A percentile compares a stretch with the other conserved stretches of the same genome.
Conservation (phyloP, 2,888 invertebrate species). For the Drosophila helvetica region DNA sequence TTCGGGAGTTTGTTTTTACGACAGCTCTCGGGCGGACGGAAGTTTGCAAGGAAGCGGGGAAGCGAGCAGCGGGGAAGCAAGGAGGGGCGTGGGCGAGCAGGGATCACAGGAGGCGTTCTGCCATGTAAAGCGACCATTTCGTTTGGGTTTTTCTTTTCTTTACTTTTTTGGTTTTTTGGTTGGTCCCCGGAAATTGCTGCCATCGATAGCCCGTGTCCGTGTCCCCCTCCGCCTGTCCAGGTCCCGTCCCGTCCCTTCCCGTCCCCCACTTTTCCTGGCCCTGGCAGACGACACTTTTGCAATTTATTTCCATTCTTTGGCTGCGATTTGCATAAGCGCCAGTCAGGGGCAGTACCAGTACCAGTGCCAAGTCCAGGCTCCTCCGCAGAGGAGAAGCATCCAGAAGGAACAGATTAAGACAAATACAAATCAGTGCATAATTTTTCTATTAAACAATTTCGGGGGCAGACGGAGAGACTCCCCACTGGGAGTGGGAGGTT, state of each 20-base stretch:
- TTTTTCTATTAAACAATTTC: slow-evolving; percentile 76
- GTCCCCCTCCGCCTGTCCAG: background rate
- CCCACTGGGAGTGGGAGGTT: slow-evolving; percentile 1
- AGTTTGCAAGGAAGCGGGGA: background rate
- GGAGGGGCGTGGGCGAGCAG: background rate
- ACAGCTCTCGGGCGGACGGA: slow-evolving; percentile 30
- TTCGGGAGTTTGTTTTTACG: slow-evolving; percentile 76
- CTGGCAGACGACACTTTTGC: slow-evolving; percentile 65
- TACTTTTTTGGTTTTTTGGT: slow-evolving; percentile 6
- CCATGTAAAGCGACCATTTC: slow-evolving; percentile 66
- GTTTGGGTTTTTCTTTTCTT: slow-evolving; percentile 22
- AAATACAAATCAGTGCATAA: slow-evolving; percentile 79
- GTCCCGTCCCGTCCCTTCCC: no score
- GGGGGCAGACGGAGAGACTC: slow-evolving; percentile 2
- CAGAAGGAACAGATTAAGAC: slow-evolving; percentile 60
- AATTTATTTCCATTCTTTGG: slow-evolving; percentile 72
- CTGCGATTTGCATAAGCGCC: slow-evolving; percentile 74
- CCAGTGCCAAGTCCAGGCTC: background rate
- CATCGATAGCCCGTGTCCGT: slow-evolving; percentile 63
- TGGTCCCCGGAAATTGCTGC: slow-evolving; percentile 71
- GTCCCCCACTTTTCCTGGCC: slow-evolving; percentile 20
- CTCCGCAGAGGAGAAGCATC: slow-evolving; percentile 12
- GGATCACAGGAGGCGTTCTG: slow-evolving; percentile 48
- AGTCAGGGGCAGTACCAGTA: slow-evolving; percentile 53
- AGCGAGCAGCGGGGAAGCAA: background rate